These are phyloP conservation scores for Loriculus beryllinus DNA, from an alignment of 2,797 vertebrate genomes.

Conservation along the genomic window DNA sequence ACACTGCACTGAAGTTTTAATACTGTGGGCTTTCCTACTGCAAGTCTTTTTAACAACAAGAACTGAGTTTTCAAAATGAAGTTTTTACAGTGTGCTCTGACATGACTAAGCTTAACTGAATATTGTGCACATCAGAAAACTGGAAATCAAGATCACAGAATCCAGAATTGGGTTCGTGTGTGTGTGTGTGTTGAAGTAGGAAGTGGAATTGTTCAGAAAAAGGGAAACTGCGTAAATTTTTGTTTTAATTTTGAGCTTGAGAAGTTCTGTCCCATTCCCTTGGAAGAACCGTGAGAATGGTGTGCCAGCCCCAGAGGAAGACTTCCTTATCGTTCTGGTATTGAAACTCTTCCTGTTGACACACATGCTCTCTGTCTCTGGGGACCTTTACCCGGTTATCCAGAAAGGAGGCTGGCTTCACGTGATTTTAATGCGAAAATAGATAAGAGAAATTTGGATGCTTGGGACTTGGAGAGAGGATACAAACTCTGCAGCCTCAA, in stretches of 20 bases:
- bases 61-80: neutral
- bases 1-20: neutral
- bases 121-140: neutral
- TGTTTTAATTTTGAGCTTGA: neutral
- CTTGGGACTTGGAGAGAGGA: neutral
- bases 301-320: neutral
- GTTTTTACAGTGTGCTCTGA: neutral
- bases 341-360: constrained; percentile 23
- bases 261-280: neutral
- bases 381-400: neutral
- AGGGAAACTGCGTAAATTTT: neutral
- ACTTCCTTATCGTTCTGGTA: neutral
- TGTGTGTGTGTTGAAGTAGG: neutral
- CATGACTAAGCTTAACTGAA: neutral
- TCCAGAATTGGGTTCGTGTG: neutral
- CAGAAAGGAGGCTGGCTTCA: neutral
- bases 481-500: neutral
- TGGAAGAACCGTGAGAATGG: neutral
- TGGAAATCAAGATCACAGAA: neutral
- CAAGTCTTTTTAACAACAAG: neutral
- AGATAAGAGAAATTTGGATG: neutral
- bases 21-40: neutral
- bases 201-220: neutral
- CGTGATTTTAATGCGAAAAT: neutral
- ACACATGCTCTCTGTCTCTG: neutral